phyloP scores from a whole-genome alignment of 2,888 invertebrate species.

The Noctua janthina region DNA sequence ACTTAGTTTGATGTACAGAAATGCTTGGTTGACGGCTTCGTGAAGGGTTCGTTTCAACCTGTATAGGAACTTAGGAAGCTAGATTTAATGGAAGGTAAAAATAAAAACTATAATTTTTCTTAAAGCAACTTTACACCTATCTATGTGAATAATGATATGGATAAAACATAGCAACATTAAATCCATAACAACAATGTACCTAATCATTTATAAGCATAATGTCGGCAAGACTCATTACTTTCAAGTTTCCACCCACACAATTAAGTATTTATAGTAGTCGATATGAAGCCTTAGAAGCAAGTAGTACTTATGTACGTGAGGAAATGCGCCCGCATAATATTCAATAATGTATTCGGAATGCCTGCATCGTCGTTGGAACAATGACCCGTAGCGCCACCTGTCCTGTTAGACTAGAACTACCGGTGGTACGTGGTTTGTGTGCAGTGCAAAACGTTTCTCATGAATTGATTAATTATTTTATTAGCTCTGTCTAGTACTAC shows the following conservation, averaged over 20 bases:
- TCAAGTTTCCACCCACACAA: slow-evolving; percentile 33
- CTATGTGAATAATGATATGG: neutral
- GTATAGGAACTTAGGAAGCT: neutral
- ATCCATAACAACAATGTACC: neutral
- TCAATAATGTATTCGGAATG: slow-evolving; percentile 60
- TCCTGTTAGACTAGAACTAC: slow-evolving; percentile 55
- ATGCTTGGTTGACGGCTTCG: too few species aligned
- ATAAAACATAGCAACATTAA: neutral
- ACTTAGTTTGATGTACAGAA: too few species aligned
- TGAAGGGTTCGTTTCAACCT: too few species aligned
- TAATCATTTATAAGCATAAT: slow-evolving; percentile 30
- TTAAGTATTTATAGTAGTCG: slow-evolving; percentile 51
- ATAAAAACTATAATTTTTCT: neutral
- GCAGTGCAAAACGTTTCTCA: slow-evolving; percentile 37
- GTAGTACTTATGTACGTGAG: slow-evolving; percentile 50
- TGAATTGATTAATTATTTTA: slow-evolving; percentile 32
- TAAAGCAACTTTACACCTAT: neutral
- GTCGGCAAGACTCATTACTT: slow-evolving; percentile 33
- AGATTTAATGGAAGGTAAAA: neutral
- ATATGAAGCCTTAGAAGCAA: slow-evolving; percentile 44
- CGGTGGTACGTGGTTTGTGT: slow-evolving; percentile 31
- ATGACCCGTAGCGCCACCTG: slow-evolving; percentile 67
- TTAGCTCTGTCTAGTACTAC: neutral
- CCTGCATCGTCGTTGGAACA: slow-evolving; percentile 49
- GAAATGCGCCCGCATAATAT: slow-evolving; percentile 62